Base-by-base conservation (phyloP, 2,888 invertebrate species). In the Megalurothrips usitatus region DNA sequence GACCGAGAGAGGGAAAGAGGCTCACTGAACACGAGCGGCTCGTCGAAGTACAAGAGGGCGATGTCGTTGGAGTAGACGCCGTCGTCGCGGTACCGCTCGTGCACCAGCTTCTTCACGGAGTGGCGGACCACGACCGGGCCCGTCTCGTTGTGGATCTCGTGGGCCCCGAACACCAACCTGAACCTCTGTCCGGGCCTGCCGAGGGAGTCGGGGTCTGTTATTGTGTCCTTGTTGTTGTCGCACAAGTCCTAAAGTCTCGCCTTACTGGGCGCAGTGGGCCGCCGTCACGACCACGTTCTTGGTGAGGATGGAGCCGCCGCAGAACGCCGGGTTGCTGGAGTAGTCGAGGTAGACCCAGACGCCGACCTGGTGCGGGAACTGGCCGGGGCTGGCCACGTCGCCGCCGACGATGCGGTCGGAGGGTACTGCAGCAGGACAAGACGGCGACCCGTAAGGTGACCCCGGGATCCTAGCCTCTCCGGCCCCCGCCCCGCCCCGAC, bases 51-150 rank as follows among this genome's bases (percentile, higher is more conserved):
- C n/a, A 86, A 63, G 10, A 86, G 80, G 34, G 86, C 86, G n/a
- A 86, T 85, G 78, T 86, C 86, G 80, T 86, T 85, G 23, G 80
- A 49, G 83, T 82, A 84, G 19, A 84, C 84, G 79, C 85, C 82
- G 0, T 0, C 0, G 0, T 82, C 0, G 43, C 82, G 23, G 80
- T 85, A 86, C 2, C 81, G n/a, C 47, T 83, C 79, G 75, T 86
- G 86, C 9, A 83, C 47, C 79, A 83, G 83, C 75, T 84, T 82
- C 28, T 83, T 81, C 3, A 79, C 79, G 10, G 83, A 82, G 0
- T 81, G 1, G 48, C 81, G 79, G 81, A 1, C 81, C 23, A n/a
- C 23, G 68, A 23, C 6, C 23, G 23, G 11, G 68, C 34, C 34
- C 34, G 34, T 43, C 34, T 68, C 68, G n/a, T 68, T 6, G 23